These are phyloP conservation scores for Diabrotica balteata DNA, from an alignment of 2,888 invertebrate species.

Conservation along the genomic window DNA sequence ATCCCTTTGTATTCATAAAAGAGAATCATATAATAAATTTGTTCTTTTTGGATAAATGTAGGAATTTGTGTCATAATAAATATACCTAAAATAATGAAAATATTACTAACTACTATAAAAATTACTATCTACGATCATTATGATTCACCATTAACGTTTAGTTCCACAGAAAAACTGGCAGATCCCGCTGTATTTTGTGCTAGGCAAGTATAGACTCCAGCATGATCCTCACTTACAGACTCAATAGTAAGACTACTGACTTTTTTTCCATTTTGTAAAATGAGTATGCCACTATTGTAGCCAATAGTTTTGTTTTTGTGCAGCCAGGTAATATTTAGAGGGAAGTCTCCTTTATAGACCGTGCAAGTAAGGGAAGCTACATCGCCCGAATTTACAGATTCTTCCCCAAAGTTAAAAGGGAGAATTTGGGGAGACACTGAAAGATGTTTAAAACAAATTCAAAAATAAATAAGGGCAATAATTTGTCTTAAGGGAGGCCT, in stretches of 20 bases:
- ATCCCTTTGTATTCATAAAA: too few relatives aligned
- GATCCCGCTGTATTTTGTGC: conserved; percentile 74
- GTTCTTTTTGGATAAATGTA: too few relatives aligned
- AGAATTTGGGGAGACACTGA: conserved; percentile 61
- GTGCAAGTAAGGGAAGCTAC: conserved; percentile 73
- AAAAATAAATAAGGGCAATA: too few relatives aligned
- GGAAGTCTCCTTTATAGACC: conserved; percentile 75
- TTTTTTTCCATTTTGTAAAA: conserved; percentile 60
- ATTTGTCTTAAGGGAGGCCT: too few relatives aligned
- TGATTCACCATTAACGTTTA: conserved; percentile 67
- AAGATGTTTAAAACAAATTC: too few relatives aligned
- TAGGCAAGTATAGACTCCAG: conserved; percentile 79
- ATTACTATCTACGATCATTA: too few relatives aligned
- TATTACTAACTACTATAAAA: too few relatives aligned
- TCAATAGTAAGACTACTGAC: conserved; percentile 69
- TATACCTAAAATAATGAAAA: too few relatives aligned
- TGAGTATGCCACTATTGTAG: conserved; percentile 52
- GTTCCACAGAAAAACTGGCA: conserved; percentile 67
- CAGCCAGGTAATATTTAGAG: conserved; percentile 70
- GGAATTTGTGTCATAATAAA: too few relatives aligned
- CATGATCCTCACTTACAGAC: conserved; percentile 69
- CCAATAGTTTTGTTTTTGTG: conserved; percentile 63
- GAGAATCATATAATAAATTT: too few relatives aligned
- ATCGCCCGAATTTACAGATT: conserved; percentile 71
- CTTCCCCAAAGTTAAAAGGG: conserved; percentile 66